phyloP scores from a whole-genome alignment of 2,113 vertebrate species.

The Cottus gobio region DNA sequence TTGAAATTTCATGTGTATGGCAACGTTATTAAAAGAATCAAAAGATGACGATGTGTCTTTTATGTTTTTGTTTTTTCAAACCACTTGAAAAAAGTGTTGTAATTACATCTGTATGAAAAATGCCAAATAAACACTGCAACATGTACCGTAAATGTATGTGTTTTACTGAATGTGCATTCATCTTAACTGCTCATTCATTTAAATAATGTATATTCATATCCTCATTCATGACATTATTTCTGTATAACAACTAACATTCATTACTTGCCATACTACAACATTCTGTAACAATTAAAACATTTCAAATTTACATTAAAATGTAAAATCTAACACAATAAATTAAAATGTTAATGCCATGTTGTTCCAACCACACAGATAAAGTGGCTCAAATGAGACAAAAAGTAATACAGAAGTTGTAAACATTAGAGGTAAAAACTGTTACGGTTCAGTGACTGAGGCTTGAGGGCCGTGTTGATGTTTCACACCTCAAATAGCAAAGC shows the following conservation, averaged over 20 bases:
- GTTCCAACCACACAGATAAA: conserved; percentile 8
- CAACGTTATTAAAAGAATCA: conserved; percentile 77
- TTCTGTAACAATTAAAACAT: not conserved
- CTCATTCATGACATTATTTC: not conserved
- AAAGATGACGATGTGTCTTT: conserved; percentile 48
- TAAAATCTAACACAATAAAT: not conserved
- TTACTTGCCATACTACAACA: not conserved
- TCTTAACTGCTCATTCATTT: conserved; percentile 12
- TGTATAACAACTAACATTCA: conserved; percentile 17
- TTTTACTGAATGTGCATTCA: conserved; percentile 13
- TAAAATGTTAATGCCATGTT: not conserved
- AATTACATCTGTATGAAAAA: conserved; percentile 73
- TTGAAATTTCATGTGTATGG: conserved; percentile 66
- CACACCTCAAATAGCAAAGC: not conserved
- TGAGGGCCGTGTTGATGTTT: not conserved
- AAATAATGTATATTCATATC: not conserved
- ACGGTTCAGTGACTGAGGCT: not conserved
- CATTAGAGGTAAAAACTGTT: not conserved
- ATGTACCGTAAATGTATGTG: conserved; percentile 34
- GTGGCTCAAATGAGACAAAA: too few relatives aligned
- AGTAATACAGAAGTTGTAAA: not conserved
- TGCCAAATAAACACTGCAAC: conserved; percentile 76
- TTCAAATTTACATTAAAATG: too few relatives aligned
- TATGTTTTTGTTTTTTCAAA: conserved; percentile 39
- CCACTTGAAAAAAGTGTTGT: conserved; percentile 62